phyloP scores from a whole-genome alignment of 1,140 invertebrate species.

The Pachyrhynchus sulphureomaculatus region DNA sequence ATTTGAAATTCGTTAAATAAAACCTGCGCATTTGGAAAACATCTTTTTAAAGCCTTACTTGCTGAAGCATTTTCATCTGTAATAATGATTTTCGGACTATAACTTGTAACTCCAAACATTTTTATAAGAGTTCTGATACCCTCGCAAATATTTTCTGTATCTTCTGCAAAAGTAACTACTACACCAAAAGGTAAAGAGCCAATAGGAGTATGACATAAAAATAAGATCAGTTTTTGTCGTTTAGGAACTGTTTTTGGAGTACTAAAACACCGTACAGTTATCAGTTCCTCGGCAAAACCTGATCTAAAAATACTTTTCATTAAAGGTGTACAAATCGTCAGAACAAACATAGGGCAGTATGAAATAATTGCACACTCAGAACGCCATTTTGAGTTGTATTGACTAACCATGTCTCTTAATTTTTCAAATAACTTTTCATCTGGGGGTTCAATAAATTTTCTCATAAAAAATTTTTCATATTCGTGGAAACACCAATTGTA shows the following conservation, averaged over 20 bases:
- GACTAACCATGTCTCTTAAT: neutral
- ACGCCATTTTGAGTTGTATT: neutral
- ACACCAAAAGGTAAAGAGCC: constrained; percentile 17
- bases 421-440: constrained; percentile 1
- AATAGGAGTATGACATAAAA: constrained; percentile 16
- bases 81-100: constrained; percentile 15
- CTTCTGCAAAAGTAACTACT: constrained; percentile 1
- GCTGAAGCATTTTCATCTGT: neutral
- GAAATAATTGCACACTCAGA: neutral
- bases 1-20: constrained; percentile 20
- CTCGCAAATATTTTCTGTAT: neutral
- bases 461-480: constrained; percentile 14
- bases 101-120: neutral
- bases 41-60: neutral
- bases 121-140: neutral
- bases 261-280: constrained; percentile 4
- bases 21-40: neutral
- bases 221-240: constrained; percentile 6
- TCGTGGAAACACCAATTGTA: constrained; percentile 13
- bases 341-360: neutral
- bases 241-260: neutral
- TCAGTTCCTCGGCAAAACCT: constrained; percentile 15
- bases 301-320: constrained; percentile 16
- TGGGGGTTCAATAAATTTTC: neutral
- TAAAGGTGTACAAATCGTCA: constrained; percentile 9